Percentiles rank a stretch among this genome's conserved stretches.
phyloP scores from a whole-genome alignment of 2,888 invertebrate genomes.

The Epinotia bilunana region DNA sequence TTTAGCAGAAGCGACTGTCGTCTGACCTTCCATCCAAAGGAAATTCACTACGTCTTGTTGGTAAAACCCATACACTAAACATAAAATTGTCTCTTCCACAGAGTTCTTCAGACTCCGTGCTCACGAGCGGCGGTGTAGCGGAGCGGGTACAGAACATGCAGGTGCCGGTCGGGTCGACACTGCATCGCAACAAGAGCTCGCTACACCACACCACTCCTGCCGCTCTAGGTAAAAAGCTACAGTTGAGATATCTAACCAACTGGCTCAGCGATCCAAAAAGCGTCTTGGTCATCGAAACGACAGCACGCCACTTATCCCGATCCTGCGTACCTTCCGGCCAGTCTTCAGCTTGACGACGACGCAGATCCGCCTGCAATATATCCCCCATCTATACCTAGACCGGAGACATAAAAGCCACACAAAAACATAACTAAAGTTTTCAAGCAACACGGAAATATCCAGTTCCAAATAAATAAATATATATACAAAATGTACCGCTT shows the following conservation, averaged over 20 bases:
- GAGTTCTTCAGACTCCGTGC: conserved; percentile 86
- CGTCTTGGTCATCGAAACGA: no score
- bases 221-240: conserved; percentile 61
- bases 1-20: no score
- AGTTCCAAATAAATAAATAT: neutral
- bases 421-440: neutral
- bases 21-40: no score
- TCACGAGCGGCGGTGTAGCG: conserved; percentile 73
- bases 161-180: conserved; percentile 62
- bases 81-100: conserved; percentile 59
- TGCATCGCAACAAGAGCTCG: conserved; percentile 77
- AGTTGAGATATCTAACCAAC: no score
- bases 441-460: neutral
- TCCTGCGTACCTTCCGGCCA: no score
- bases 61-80: neutral
- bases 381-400: no score
- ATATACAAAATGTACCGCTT: neutral
- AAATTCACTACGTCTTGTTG: no score
- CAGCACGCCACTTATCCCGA: no score
- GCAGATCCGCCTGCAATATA: no score
- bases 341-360: no score
- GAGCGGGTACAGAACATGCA: conserved; percentile 86
- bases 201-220: conserved; percentile 68
- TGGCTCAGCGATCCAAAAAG: no score
- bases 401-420: neutral